phyloP scores from a whole-genome alignment of 1,140 invertebrate genomes.

The Drosophila ercepeae region DNA sequence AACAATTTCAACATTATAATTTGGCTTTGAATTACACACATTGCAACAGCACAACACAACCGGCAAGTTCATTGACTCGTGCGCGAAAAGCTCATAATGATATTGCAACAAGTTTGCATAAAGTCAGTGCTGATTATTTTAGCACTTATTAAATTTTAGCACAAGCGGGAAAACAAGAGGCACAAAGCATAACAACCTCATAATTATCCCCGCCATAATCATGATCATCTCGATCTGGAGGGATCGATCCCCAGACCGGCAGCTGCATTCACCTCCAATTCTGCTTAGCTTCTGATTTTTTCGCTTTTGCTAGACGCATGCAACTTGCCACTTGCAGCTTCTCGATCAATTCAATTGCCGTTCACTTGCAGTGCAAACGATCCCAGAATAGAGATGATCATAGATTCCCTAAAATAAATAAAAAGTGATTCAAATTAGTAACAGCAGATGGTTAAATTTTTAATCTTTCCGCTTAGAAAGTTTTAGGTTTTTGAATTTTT shows the following conservation, averaged over 20 bases:
- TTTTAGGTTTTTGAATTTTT: no score
- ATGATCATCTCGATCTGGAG: conserved; percentile 50
- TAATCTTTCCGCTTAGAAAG: no score
- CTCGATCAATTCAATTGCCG: conserved; percentile 57
- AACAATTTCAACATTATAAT: conserved; percentile 73
- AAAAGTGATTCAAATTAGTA: no score
- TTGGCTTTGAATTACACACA: conserved; percentile 75
- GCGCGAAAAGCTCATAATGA: conserved; percentile 54
- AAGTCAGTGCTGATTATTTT: conserved; percentile 71
- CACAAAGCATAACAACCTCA: conserved; percentile 30
- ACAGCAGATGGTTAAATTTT: no score
- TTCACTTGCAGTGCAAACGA: conserved; percentile 21
- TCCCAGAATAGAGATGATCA: conserved; percentile 31
- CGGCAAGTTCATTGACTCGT: conserved; percentile 63
- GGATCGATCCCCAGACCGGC: conserved; percentile 43
- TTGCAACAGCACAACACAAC: conserved; percentile 36
- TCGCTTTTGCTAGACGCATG: conserved; percentile 20
- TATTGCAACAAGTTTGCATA: conserved; percentile 76
- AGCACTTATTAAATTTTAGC: conserved; percentile 81
- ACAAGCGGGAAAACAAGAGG: conserved; percentile 28
- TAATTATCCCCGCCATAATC: conserved; percentile 35
- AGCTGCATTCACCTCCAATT: conserved; percentile 28
- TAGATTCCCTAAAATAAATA: no score
- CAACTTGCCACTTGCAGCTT: conserved; percentile 19
- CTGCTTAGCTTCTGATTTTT: conserved; percentile 50